These are phyloP conservation scores for Thymelicus lineola DNA, from an alignment of 2,888 invertebrate genomes.

Conservation along the genomic window DNA sequence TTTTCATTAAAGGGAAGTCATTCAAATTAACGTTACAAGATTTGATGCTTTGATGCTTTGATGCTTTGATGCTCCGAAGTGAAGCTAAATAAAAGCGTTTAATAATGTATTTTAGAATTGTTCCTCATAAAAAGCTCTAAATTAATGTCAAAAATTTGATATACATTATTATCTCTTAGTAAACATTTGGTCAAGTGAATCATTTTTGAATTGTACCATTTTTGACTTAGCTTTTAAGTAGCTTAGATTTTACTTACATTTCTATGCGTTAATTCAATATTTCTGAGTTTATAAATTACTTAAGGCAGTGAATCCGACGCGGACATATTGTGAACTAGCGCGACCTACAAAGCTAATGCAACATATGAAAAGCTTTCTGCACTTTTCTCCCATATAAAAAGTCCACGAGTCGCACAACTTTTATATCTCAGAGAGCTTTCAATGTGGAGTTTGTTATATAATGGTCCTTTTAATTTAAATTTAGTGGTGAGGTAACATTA, in stretches of 20 bases:
- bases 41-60: no score
- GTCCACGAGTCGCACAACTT: neutral
- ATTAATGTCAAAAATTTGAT: no score
- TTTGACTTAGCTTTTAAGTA: neutral
- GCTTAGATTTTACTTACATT: neutral
- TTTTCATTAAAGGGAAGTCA: no score
- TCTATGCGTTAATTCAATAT: neutral
- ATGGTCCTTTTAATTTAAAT: neutral
- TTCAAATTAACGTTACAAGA: no score
- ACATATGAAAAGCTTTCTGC: slow-evolving; percentile 24
- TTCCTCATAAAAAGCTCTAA: no score
- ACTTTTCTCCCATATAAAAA: slow-evolving; percentile 16
- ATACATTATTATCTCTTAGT: no score
- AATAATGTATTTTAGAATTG: no score
- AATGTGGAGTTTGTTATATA: neutral
- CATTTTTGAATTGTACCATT: no score
- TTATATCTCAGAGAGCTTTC: neutral
- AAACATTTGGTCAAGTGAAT: no score
- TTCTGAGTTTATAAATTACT: neutral
- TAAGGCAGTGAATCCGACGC: slow-evolving; percentile 14
- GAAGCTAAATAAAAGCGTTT: no score
- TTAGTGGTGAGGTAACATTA: neutral
- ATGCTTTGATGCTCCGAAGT: no score
- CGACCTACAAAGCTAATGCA: slow-evolving; percentile 31
- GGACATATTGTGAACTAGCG: slow-evolving; percentile 12